Percentiles rank a stretch among this genome's conserved stretches.
These are phyloP conservation scores for Intellagama lesueurii DNA, from an alignment of 2,797 vertebrate genomes.

Conservation along the genomic window DNA sequence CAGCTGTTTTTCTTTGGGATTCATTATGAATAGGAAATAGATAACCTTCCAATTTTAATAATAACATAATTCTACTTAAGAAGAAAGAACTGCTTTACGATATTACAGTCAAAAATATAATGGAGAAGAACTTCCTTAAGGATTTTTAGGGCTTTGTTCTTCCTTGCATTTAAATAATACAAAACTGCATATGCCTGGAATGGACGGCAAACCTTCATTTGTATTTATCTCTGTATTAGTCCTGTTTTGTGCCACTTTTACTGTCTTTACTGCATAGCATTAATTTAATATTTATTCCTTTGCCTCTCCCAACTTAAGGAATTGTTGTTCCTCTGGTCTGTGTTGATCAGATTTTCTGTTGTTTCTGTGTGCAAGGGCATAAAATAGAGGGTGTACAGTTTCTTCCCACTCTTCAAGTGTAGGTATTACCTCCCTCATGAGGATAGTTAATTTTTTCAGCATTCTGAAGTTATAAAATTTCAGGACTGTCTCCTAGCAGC, in stretches of 20 bases:
- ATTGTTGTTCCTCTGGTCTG: conserved; percentile 30
- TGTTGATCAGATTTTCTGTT: not conserved
- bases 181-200: not conserved
- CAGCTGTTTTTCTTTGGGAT: not conserved
- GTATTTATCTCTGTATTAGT: not conserved
- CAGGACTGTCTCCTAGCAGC: not conserved
- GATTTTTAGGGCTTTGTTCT: not conserved
- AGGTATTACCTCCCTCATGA: not conserved
- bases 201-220: not conserved
- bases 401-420: not conserved
- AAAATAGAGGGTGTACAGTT: not conserved
- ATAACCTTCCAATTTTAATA: not conserved
- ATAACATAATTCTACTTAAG: not conserved
- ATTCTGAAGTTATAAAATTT: conserved; percentile 34
- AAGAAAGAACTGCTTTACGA: not conserved
- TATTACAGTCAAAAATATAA: not conserved
- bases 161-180: not conserved
- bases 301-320: not conserved
- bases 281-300: not conserved
- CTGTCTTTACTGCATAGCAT: conserved; percentile 3
- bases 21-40: accelerated
- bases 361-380: conserved; percentile 41
- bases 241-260: not conserved
- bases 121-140: not conserved
- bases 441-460: not conserved